Percentiles rank a stretch among this genome's conserved stretches.
Conservation (phyloP, 2,113 vertebrate species). For the Dicaeum eximium region DNA sequence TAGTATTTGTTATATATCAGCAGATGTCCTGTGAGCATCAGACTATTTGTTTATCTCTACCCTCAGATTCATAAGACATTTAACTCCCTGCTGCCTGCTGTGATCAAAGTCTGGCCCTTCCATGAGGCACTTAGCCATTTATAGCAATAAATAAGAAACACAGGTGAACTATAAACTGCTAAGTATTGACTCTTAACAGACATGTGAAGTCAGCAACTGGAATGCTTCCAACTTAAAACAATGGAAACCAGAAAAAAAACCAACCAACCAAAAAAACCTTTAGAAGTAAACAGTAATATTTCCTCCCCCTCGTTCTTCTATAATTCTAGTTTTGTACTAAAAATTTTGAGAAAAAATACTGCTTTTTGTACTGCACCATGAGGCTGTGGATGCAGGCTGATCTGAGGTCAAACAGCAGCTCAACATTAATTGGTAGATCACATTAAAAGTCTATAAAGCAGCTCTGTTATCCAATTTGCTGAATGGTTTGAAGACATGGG, state of each 20-base stretch:
- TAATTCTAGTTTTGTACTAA: not conserved
- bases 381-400: not conserved
- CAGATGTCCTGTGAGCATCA: not conserved
- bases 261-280: not conserved
- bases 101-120: not conserved
- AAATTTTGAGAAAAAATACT: not conserved
- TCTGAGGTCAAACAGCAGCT: not conserved
- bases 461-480: not conserved
- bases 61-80: not conserved
- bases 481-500: conserved; percentile 26
- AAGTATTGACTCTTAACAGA: not conserved
- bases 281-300: not conserved
- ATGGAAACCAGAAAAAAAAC: not conserved
- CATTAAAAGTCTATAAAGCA: not conserved
- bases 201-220: not conserved
- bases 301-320: not conserved
- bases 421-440: not conserved
- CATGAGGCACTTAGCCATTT: not conserved
- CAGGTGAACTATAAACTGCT: not conserved
- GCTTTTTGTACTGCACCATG: not conserved
- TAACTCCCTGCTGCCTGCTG: not conserved
- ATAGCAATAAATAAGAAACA: not conserved
- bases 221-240: not conserved
- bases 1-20: not conserved
- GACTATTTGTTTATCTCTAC: not conserved